These are phyloP conservation scores for Thalassoma bifasciatum DNA, from an alignment of 2,113 vertebrate species.

Conservation along the genomic window DNA sequence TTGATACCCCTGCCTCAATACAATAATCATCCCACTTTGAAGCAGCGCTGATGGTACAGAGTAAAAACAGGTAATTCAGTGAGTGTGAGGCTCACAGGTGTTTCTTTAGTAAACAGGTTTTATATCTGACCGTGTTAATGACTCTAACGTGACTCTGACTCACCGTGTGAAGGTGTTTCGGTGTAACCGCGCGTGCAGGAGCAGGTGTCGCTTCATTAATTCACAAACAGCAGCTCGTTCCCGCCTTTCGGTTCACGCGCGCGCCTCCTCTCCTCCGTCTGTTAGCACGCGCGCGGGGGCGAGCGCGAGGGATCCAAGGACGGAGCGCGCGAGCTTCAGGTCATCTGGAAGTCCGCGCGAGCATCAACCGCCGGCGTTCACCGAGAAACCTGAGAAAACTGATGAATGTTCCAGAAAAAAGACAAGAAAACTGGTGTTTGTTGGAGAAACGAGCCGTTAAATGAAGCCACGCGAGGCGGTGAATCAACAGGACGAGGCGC, in stretches of 20 bases:
- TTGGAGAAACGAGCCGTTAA: no score
- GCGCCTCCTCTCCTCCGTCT: slow-evolving; percentile 42
- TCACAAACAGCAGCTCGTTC: slow-evolving; percentile 14
- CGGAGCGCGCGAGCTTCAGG: slow-evolving; percentile 79
- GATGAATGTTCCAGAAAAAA: no score
- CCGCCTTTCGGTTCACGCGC: slow-evolving; percentile 49
- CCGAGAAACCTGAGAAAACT: no score
- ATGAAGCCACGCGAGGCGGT: background rate
- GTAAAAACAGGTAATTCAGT: no score
- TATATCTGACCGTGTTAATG: background rate
- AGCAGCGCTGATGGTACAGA: no score
- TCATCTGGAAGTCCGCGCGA: slow-evolving; percentile 68
- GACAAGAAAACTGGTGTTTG: no score
- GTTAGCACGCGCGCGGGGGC: slow-evolving; percentile 57
- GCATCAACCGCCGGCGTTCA: no score
- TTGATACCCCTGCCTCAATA: no score
- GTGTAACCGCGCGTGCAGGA: background rate
- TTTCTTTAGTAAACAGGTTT: background rate
- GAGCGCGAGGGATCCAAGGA: slow-evolving; percentile 79
- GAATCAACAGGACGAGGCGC: slow-evolving; percentile 61
- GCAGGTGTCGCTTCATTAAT: slow-evolving; percentile 16
- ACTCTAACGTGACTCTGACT: background rate
- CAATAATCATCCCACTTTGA: no score
- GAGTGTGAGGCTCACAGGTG: background rate
- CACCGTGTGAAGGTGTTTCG: background rate